These are phyloP conservation scores for Helarctos malayanus DNA, from an alignment of 2,797 vertebrate genomes.

Conservation along the genomic window DNA sequence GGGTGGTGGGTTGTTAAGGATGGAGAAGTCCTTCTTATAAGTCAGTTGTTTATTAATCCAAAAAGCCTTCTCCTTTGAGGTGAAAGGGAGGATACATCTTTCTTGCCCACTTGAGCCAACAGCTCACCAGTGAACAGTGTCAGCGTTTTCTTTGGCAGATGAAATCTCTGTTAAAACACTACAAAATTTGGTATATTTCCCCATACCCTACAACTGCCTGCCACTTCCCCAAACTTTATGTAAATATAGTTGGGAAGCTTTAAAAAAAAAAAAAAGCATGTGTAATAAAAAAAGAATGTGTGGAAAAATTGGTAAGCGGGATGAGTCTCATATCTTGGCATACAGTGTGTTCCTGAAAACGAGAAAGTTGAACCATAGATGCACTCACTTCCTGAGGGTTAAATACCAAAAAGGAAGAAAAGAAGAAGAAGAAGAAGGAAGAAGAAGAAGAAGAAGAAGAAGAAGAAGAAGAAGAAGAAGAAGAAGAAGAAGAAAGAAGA, in stretches of 20 bases:
- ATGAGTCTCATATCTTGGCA: background rate
- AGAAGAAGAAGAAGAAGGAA: background rate
- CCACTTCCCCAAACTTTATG: background rate
- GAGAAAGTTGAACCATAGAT: background rate
- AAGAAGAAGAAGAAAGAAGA: no score
- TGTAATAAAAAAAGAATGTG: background rate
- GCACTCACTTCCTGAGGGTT: background rate
- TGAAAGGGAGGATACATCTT: background rate
- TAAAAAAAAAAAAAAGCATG: background rate
- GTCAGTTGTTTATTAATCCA: background rate
- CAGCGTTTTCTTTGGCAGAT: constrained; percentile 51
- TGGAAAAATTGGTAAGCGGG: background rate
- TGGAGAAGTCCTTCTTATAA: background rate
- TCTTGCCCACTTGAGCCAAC: background rate
- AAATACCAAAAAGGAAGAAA: background rate
- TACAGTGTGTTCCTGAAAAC: background rate
- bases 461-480: background rate
- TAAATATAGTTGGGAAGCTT: background rate
- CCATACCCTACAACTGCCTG: background rate
- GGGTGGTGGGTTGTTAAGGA: background rate
- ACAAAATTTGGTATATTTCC: background rate
- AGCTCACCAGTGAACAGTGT: background rate
- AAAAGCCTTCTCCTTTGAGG: background rate
- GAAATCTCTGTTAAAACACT: constrained; percentile 17
- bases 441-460: background rate